phyloP scores from a whole-genome alignment of 2,888 invertebrate genomes.

The Drosophila villosipedis region DNA sequence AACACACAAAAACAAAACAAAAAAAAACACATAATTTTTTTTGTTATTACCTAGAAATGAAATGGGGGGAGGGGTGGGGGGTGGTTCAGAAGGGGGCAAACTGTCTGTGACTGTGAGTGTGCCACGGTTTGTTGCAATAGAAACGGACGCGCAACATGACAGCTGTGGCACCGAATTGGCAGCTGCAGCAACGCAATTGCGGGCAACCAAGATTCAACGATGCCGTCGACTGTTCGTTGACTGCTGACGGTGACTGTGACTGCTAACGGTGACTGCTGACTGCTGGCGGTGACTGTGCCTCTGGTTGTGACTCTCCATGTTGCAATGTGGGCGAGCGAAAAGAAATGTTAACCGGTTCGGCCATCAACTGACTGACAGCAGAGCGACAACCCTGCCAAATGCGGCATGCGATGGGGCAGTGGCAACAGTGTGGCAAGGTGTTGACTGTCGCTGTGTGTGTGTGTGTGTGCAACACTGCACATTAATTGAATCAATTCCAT shows the following conservation, averaged over 20 bases:
- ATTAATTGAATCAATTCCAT: not conserved
- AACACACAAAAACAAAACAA: conserved; percentile 40
- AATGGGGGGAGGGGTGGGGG: conserved; percentile 20
- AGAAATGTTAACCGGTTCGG: conserved; percentile 53
- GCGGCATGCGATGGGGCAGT: not conserved
- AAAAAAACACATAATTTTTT: conserved; percentile 14
- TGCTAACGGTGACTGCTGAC: not conserved
- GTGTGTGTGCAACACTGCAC: not conserved
- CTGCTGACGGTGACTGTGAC: conserved; percentile 2
- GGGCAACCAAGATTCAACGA: conserved; percentile 42
- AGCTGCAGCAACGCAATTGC: conserved; percentile 53
- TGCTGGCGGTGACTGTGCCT: not conserved
- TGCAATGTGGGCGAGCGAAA: conserved; percentile 47
- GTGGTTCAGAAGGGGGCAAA: not conserved
- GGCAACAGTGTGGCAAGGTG: conserved; percentile 5
- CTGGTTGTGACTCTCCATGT: not conserved
- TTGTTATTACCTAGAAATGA: conserved; percentile 39
- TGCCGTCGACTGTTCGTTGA: conserved; percentile 10
- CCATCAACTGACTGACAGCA: conserved; percentile 35
- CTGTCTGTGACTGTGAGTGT: conserved; percentile 35
- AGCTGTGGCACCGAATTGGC: conserved; percentile 80
- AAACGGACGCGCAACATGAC: conserved; percentile 81
- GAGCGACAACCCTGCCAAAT: conserved; percentile 34
- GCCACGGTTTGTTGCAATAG: conserved; percentile 69
- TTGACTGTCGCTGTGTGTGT: not conserved